phyloP scores from a whole-genome alignment of 2,113 vertebrate genomes.

The Bothrops jararaca region DNA sequence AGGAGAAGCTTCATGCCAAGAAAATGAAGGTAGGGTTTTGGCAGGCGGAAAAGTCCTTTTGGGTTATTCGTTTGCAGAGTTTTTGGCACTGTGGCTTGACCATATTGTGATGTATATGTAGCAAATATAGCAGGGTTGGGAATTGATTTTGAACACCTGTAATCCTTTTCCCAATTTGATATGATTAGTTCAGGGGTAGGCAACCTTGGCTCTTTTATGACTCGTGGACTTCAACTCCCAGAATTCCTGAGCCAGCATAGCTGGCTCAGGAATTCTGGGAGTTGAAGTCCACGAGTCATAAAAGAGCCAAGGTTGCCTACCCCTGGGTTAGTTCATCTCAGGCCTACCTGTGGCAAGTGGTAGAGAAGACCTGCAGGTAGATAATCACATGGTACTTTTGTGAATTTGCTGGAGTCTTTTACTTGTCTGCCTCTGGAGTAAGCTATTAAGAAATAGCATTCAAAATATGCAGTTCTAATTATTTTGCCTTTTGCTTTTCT shows the following conservation, averaged over 20 bases:
- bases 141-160: background rate
- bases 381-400: background rate
- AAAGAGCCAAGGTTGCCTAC: too few relatives aligned
- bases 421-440: background rate
- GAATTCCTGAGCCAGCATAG: too few relatives aligned
- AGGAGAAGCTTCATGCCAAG: conserved; percentile 93
- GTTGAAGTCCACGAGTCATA: too few relatives aligned
- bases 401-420: background rate
- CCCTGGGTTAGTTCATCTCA: too few relatives aligned
- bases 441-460: background rate
- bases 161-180: background rate
- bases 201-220: too few relatives aligned
- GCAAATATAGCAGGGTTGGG: background rate
- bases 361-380: background rate
- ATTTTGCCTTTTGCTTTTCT: background rate
- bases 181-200: background rate
- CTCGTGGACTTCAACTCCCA: too few relatives aligned
- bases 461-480: background rate
- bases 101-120: background rate
- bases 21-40: conserved; percentile 84
- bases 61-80: background rate
- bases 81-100: background rate
- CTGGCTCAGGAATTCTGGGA: too few relatives aligned
- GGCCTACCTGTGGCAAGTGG: background rate
- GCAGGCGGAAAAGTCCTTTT: background rate